Conservation (phyloP, 2,113 vertebrate species). For the Melanotaenia duboulayi region DNA sequence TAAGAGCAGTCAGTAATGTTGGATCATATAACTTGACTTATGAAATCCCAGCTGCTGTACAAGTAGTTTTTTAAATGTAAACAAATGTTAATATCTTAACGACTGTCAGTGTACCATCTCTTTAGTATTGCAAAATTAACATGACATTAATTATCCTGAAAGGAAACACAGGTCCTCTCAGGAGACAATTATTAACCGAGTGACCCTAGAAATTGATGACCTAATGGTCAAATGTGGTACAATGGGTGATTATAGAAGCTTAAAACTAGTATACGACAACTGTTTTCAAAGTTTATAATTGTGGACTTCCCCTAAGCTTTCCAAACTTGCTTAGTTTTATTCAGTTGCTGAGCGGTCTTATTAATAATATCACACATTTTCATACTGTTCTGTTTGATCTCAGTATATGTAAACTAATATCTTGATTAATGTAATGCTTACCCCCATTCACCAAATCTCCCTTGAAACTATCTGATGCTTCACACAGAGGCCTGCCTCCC, state of each 20-base stretch:
- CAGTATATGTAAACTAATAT: background rate
- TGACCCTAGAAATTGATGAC: constrained; percentile 10
- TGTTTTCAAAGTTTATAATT: no score
- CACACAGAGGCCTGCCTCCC: no score
- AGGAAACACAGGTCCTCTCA: constrained; percentile 18
- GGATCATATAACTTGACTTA: constrained; percentile 14
- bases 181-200: background rate
- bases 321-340: no score
- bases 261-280: no score
- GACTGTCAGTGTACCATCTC: constrained; percentile 21
- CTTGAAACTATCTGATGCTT: no score
- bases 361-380: no score
- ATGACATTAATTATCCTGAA: constrained; percentile 25
- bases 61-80: background rate
- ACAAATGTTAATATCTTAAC: constrained; percentile 15
- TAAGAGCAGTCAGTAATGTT: constrained; percentile 10
- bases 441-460: no score
- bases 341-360: no score
- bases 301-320: no score
- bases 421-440: background rate
- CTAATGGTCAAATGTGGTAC: background rate
- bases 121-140: constrained; percentile 4
- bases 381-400: no score
- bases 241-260: background rate
- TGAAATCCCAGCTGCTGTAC: background rate